Conservation (phyloP, 2,797 vertebrate genomes). For the Microctenopoma lineatum region DNA sequence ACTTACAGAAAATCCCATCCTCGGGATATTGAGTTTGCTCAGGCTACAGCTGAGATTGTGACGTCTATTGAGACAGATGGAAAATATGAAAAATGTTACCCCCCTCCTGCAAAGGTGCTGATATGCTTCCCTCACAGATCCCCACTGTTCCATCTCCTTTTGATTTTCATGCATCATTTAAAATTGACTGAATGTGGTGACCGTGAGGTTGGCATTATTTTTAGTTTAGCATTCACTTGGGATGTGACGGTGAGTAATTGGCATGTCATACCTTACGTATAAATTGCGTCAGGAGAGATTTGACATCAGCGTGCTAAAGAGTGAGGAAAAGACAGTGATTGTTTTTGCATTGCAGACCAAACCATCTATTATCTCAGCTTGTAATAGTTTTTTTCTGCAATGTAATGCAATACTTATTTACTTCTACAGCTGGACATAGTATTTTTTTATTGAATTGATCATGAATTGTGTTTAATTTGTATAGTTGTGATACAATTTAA, state of each 20-base stretch:
- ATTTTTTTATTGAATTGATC: constrained; percentile 10
- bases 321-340: constrained; percentile 26
- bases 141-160: constrained; percentile 42
- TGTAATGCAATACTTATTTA: background rate
- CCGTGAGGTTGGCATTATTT: constrained; percentile 47
- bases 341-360: constrained; percentile 32
- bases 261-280: constrained; percentile 34
- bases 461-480: background rate
- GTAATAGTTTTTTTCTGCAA: constrained; percentile 10
- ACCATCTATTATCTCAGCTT: background rate
- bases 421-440: constrained; percentile 4
- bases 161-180: constrained; percentile 65
- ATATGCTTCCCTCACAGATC: constrained; percentile 49
- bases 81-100: constrained; percentile 74
- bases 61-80: constrained; percentile 61
- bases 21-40: constrained; percentile 76
- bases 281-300: constrained; percentile 31
- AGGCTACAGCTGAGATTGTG: constrained; percentile 63
- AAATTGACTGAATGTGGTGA: constrained; percentile 43
- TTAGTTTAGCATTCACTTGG: constrained; percentile 54
- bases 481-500: background rate
- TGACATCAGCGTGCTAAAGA: constrained; percentile 20
- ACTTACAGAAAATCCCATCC: constrained; percentile 59
- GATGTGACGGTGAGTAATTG: constrained; percentile 62
- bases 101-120: constrained; percentile 46